A percentile compares a stretch with the other conserved stretches of the same genome.
phyloP scores from a whole-genome alignment of 2,113 vertebrate genomes.

The Nipponia nippon region DNA sequence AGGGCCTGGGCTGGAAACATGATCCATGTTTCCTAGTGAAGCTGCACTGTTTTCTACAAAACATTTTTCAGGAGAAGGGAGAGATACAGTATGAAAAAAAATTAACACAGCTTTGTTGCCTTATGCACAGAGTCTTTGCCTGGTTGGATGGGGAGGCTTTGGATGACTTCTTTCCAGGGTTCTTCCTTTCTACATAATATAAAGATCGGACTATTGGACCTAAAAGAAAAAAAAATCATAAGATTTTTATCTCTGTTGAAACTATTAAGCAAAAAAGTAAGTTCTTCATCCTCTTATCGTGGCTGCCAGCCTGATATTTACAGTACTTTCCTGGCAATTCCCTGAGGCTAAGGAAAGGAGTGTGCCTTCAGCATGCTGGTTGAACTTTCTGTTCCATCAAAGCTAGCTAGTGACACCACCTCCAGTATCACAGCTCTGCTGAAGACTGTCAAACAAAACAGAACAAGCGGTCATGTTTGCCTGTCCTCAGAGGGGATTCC shows the following conservation, averaged over 20 bases:
- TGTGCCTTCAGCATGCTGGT: rapidly evolving
- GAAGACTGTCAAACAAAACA: background rate
- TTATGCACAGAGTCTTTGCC: background rate
- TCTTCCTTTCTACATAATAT: background rate
- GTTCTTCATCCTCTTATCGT: background rate
- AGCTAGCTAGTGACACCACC: background rate
- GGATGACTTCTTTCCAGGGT: background rate
- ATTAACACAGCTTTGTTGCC: background rate
- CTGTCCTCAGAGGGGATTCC: background rate
- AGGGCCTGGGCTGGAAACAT: background rate
- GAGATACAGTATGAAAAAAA: background rate
- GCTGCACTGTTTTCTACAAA: background rate
- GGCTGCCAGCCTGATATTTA: background rate
- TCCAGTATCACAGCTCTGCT: background rate
- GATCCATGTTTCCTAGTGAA: background rate
- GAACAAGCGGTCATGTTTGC: rapidly evolving
- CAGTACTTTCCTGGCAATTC: background rate
- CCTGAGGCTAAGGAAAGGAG: background rate
- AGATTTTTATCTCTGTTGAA: background rate
- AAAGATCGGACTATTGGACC: background rate
- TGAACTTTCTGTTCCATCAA: background rate
- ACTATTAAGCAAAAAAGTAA: background rate
- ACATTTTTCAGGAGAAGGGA: background rate
- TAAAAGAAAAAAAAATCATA: rapidly evolving
- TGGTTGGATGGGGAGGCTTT: background rate